Percentiles rank a stretch among this genome's conserved stretches.
phyloP scores from a whole-genome alignment of 2,113 vertebrate genomes.

The Guaruba guarouba region DNA sequence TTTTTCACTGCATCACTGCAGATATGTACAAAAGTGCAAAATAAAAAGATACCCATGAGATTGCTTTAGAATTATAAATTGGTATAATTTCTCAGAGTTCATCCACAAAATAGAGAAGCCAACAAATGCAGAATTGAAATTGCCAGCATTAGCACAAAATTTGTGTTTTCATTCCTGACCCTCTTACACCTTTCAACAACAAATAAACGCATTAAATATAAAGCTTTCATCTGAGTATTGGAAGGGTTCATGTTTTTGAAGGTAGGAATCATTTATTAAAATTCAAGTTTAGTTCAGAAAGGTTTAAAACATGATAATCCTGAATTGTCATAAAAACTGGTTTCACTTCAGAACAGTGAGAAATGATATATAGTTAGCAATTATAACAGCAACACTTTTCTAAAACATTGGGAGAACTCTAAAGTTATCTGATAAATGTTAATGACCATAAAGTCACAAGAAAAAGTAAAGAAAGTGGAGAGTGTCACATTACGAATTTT shows the following conservation, averaged over 20 bases:
- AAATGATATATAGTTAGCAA: background rate
- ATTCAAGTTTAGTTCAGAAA: conserved; percentile 7
- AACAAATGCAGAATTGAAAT: background rate
- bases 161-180: conserved; percentile 7
- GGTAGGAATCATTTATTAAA: background rate
- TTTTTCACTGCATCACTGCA: background rate
- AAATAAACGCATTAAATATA: background rate
- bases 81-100: conserved; percentile 27
- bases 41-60: background rate
- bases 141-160: background rate
- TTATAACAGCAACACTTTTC: background rate
- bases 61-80: background rate
- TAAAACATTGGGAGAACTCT: background rate
- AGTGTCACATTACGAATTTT: background rate
- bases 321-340: background rate
- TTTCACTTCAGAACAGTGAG: background rate
- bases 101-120: background rate
- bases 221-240: background rate
- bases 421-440: background rate
- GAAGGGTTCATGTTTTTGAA: background rate
- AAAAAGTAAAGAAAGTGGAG: background rate
- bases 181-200: background rate
- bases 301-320: background rate
- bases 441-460: background rate
- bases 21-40: background rate